Evolutionary conservation across 1,140 invertebrate species (phyloP).

Genomic region (Eufriesea mexicana): DNA sequence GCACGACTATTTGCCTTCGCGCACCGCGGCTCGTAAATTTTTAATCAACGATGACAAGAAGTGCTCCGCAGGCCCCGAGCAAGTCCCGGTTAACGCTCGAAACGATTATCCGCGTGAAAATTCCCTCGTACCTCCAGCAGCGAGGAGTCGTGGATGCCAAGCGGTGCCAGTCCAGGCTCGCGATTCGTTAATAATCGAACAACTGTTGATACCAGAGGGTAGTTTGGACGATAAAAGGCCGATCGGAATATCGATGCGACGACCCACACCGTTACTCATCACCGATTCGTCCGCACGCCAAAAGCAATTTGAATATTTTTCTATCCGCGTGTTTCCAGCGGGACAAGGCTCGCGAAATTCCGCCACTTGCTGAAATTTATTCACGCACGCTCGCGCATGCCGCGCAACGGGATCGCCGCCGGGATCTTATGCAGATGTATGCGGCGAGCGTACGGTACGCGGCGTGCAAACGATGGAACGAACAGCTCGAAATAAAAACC

Average conservation of each 20-base stretch:
- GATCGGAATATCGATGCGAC: neutral
- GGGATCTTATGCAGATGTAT: conserved; percentile 16
- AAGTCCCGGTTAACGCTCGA: too few relatives aligned
- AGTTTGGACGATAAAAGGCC: neutral
- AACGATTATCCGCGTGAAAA: neutral
- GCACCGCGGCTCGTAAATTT: neutral
- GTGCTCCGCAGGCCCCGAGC: too few relatives aligned
- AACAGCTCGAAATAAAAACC: conserved; percentile 16
- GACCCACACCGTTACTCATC: neutral
- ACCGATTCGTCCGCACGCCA: conserved; percentile 3
- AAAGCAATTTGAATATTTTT: conserved; percentile 32
- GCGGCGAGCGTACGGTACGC: conserved; percentile 1
- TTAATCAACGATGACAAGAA: neutral
- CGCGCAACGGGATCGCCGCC: neutral
- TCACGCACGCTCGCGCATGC: neutral
- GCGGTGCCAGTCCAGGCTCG: neutral
- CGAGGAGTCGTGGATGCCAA: neutral
- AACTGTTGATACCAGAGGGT: conserved; percentile 53
- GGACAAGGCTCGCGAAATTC: neutral
- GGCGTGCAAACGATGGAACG: conserved; percentile 7
- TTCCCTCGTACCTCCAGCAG: too few relatives aligned
- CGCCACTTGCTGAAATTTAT: conserved; percentile 10
- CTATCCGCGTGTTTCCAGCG: neutral
- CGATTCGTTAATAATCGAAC: conserved; percentile 56
- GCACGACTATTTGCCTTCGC: conserved; percentile 1